Conservation (phyloP, 1,140 invertebrate species). For the Brachionus rotundiformis region DNA sequence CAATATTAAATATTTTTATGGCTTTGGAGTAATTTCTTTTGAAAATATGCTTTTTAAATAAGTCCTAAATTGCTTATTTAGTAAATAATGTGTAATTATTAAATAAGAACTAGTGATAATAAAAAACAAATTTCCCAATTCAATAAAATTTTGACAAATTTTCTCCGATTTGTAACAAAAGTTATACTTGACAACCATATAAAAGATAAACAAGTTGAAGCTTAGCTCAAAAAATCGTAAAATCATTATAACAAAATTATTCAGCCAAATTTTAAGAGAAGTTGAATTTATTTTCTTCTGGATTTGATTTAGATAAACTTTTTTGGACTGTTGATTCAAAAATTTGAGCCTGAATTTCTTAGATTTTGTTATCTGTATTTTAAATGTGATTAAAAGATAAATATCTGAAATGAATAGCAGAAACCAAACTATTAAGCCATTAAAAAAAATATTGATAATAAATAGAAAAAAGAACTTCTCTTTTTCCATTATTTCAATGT, state of each 20-base stretch:
- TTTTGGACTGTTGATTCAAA: not conserved
- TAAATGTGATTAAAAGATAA: not conserved
- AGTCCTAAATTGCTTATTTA: not conserved
- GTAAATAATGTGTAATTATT: not conserved
- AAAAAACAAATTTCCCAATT: slow-evolving; percentile 1
- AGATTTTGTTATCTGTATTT: not conserved
- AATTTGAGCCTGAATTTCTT: not conserved
- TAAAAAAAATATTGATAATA: not conserved
- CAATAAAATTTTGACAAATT: not conserved
- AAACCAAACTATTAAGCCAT: not conserved
- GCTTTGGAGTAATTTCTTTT: too few species aligned
- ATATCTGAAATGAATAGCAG: not conserved
- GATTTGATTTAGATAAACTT: not conserved
- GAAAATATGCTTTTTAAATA: not conserved
- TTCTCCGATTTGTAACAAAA: not conserved
- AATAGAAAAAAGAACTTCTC: not conserved
- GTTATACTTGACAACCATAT: not conserved
- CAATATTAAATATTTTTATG: too few species aligned
- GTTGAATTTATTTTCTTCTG: not conserved
- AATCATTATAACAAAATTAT: not conserved
- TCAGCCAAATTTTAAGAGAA: not conserved
- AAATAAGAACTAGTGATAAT: not conserved
- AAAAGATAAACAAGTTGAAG: not conserved
- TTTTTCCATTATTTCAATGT: not conserved
- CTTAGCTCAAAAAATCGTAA: not conserved